Conservation (phyloP, 2,113 vertebrate species). For the Silurus meridionalis region DNA sequence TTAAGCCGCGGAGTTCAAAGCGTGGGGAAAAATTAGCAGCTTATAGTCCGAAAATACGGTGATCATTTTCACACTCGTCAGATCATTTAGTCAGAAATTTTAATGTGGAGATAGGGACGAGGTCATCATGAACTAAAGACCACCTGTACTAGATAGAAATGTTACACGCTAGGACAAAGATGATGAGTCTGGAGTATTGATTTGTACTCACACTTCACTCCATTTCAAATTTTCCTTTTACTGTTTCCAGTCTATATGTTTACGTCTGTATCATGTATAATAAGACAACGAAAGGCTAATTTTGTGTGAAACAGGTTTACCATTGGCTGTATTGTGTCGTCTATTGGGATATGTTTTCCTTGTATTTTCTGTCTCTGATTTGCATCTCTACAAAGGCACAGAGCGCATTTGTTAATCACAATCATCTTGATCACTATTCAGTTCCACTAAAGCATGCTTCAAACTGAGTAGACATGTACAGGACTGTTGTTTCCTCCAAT, state of each 20-base stretch:
- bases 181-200: neutral
- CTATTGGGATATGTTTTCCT: neutral
- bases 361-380: neutral
- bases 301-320: neutral
- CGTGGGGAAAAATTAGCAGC: too few relatives aligned
- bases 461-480: neutral
- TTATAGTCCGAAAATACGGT: too few relatives aligned
- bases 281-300: neutral
- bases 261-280: neutral
- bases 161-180: neutral
- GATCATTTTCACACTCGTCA: neutral
- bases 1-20: too few relatives aligned
- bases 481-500: neutral
- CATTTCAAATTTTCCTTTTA: neutral
- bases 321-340: neutral
- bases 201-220: neutral
- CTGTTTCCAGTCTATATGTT: neutral
- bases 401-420: neutral
- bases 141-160: neutral
- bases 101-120: neutral
- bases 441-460: conserved; percentile 30
- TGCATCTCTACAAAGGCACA: neutral
- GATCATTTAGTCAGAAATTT: neutral
- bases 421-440: conserved; percentile 12
- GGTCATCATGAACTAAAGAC: neutral